These are phyloP conservation scores for Paracentrotus lividus DNA, from an alignment of 53 echinoderm and acorn worm genomes.

Conservation along the genomic window DNA sequence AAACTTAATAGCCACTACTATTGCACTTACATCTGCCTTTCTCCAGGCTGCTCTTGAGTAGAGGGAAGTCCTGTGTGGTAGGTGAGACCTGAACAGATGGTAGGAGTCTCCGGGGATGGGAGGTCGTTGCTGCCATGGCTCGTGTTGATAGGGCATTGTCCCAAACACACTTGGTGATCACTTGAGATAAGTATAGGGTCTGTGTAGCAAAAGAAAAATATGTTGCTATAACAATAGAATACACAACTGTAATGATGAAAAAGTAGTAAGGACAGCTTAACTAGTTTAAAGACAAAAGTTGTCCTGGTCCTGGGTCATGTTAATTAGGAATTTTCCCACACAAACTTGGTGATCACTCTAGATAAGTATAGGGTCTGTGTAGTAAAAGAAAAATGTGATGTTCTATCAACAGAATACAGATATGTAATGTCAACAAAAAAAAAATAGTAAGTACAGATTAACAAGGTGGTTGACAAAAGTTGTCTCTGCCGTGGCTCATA, in stretches of 20 bases:
- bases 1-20: too few species aligned
- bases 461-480: too few species aligned
- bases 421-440: too few species aligned
- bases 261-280: too few species aligned
- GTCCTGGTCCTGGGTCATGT: conserved; percentile 81
- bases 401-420: too few species aligned
- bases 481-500: conserved; percentile 79
- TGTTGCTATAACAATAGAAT: too few species aligned
- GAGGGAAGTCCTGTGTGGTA: conserved; percentile 78
- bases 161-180: conserved; percentile 92
- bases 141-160: conserved; percentile 85
- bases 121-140: conserved; percentile 81
- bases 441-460: too few species aligned
- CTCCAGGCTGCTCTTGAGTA: conserved; percentile 81
- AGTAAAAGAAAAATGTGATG: not conserved
- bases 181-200: conserved; percentile 88
- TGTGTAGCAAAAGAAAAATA: conserved; percentile 39
- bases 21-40: conserved; percentile 74
- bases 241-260: too few species aligned
- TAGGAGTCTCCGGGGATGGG: conserved; percentile 55
- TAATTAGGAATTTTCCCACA: conserved; percentile 86
- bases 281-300: too few species aligned
- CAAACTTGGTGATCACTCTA: conserved; percentile 89
- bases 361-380: conserved; percentile 85
- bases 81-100: conserved; percentile 58